Conservation (phyloP, 2,113 vertebrate genomes). For the Deroptyus accipitrinus region DNA sequence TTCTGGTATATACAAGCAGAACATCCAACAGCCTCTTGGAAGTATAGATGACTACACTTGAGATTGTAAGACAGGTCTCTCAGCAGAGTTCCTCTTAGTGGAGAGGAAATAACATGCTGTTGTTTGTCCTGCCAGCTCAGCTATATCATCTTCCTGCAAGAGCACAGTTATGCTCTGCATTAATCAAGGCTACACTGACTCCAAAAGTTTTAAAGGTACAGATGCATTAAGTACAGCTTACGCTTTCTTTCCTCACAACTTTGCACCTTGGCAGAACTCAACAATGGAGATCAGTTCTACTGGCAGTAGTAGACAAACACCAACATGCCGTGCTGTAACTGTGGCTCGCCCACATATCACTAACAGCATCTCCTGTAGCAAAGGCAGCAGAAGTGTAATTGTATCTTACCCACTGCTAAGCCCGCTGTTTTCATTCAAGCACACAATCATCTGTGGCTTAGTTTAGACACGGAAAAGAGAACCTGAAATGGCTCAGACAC, state of each 20-base stretch:
- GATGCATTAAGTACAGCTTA: not conserved
- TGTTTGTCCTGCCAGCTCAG: not conserved
- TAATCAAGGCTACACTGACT: not conserved
- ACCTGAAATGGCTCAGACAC: not conserved
- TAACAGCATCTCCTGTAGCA: not conserved
- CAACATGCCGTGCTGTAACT: not conserved
- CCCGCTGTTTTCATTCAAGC: not conserved
- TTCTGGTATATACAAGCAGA: not conserved
- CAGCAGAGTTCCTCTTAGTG: not conserved
- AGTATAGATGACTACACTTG: not conserved
- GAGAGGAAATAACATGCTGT: accelerated
- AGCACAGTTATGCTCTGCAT: not conserved
- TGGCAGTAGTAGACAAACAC: not conserved
- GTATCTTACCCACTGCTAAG: not conserved
- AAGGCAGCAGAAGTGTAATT: not conserved
- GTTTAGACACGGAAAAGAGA: not conserved
- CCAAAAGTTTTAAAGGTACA: not conserved
- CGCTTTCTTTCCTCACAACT: not conserved
- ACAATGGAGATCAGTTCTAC: not conserved
- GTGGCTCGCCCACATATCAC: not conserved
- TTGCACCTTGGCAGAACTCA: not conserved
- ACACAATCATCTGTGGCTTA: not conserved
- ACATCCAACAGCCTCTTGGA: not conserved
- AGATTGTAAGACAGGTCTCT: not conserved
- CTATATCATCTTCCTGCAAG: not conserved